A percentile compares a stretch with the other conserved stretches of the same genome.
phyloP scores from a whole-genome alignment of 2,113 vertebrate genomes.

The Leptocoma aspasia region DNA sequence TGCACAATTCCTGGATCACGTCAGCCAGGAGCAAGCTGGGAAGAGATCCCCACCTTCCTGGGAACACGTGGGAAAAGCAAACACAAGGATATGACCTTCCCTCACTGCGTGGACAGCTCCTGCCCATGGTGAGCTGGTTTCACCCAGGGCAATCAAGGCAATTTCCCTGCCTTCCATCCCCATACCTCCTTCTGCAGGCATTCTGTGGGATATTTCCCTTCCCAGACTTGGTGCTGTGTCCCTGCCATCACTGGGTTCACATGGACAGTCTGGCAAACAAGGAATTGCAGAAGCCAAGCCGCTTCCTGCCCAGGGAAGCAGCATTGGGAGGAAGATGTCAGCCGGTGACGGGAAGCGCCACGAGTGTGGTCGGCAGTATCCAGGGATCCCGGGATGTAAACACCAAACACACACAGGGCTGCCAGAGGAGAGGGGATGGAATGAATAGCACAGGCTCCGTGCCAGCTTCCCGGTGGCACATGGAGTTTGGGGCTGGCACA shows the following conservation, averaged over 20 bases:
- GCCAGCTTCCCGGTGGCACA: background rate
- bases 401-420: conserved; percentile 21
- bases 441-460: background rate
- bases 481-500: background rate
- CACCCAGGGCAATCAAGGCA: fast-evolving
- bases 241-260: background rate
- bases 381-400: conserved; percentile 18
- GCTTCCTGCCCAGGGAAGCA: background rate
- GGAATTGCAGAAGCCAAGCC: background rate
- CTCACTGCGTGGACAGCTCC: fast-evolving
- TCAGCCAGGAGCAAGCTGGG: background rate
- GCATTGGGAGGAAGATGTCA: background rate
- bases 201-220: background rate
- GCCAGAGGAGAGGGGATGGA: background rate
- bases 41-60: background rate
- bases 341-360: background rate
- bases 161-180: background rate
- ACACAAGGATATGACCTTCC: background rate
- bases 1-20: background rate
- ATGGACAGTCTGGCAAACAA: background rate
- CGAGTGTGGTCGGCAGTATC: conserved; percentile 4
- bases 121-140: fast-evolving
- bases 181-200: background rate
- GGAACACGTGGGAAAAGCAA: background rate
- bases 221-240: background rate